phyloP scores from a whole-genome alignment of 2,888 invertebrate species.

The Ormyrus nitidulus region DNA sequence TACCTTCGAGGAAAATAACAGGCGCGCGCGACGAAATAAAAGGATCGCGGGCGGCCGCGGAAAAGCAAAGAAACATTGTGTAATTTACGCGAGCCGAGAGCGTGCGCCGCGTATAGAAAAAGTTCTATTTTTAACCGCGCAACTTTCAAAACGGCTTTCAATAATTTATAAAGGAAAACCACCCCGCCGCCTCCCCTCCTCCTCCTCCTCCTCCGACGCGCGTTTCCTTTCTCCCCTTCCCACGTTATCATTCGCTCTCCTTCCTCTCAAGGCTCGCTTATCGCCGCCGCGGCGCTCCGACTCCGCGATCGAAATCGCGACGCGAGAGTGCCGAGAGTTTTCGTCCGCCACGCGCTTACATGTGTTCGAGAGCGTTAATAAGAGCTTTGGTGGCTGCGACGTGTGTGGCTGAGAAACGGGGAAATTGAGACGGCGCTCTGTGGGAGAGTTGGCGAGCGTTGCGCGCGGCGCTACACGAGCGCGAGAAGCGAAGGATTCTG shows the following conservation, averaged over 20 bases:
- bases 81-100: slow-evolving; percentile 44
- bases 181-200: slow-evolving; percentile 5
- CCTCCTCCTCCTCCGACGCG: background rate
- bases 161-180: slow-evolving; percentile 50
- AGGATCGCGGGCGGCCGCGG: background rate
- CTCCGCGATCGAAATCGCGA: slow-evolving; percentile 33
- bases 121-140: slow-evolving; percentile 48
- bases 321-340: background rate
- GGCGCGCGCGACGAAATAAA: background rate
- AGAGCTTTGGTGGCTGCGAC: too few relatives aligned
- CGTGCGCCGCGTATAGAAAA: slow-evolving; percentile 10
- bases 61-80: slow-evolving; percentile 51
- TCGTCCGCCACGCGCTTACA: too few relatives aligned
- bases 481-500: too few relatives aligned
- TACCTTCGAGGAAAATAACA: background rate
- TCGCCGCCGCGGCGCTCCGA: slow-evolving; percentile 8
- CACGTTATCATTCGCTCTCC: slow-evolving; percentile 50
- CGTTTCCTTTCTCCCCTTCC: slow-evolving; percentile 55
- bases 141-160: slow-evolving; percentile 55
- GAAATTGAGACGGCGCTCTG: too few relatives aligned
- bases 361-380: too few relatives aligned
- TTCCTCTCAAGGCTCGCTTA: slow-evolving; percentile 43
- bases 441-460: too few relatives aligned
- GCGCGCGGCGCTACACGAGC: too few relatives aligned
- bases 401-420: too few relatives aligned